phyloP scores from a whole-genome alignment of 2,797 vertebrate genomes.

The Calcarius lapponicus region DNA sequence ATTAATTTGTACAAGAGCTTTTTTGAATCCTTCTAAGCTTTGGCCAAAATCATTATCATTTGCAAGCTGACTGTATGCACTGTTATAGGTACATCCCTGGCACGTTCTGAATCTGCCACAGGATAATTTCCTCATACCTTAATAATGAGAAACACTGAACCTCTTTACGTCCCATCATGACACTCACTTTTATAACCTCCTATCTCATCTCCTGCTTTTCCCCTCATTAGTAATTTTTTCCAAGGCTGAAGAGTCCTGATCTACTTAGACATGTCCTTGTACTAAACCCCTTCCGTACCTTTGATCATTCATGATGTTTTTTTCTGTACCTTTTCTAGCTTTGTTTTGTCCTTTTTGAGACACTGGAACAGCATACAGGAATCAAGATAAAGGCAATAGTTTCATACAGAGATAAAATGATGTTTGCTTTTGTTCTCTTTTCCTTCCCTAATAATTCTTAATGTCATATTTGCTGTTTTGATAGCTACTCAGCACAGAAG shows the following conservation, averaged over 20 bases:
- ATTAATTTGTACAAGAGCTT: background rate
- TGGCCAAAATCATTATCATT: background rate
- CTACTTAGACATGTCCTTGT: background rate
- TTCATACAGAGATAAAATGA: background rate
- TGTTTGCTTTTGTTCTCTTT: slow-evolving; percentile 34
- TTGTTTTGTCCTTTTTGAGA: slow-evolving; percentile 34
- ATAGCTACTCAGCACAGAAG: background rate
- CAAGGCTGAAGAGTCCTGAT: background rate
- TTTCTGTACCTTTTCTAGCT: background rate
- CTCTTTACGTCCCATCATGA: background rate
- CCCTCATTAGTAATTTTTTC: background rate
- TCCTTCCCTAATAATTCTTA: slow-evolving; percentile 31
- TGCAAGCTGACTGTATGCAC: background rate
- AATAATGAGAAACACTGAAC: slow-evolving; percentile 7
- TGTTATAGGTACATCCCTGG: background rate
- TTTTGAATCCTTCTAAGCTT: background rate
- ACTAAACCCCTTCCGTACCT: background rate
- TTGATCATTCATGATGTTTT: slow-evolving; percentile 22
- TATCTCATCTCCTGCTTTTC: background rate
- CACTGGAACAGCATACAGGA: background rate
- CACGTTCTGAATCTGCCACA: background rate
- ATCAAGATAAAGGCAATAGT: slow-evolving; percentile 28
- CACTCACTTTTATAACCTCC: background rate
- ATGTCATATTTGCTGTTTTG: slow-evolving; percentile 41
- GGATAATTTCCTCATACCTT: background rate